Evolutionary conservation across 1,140 invertebrate species (phyloP), one percentile per base, ranked within the genome.

Genomic region (Panulirus ornatus): DNA sequence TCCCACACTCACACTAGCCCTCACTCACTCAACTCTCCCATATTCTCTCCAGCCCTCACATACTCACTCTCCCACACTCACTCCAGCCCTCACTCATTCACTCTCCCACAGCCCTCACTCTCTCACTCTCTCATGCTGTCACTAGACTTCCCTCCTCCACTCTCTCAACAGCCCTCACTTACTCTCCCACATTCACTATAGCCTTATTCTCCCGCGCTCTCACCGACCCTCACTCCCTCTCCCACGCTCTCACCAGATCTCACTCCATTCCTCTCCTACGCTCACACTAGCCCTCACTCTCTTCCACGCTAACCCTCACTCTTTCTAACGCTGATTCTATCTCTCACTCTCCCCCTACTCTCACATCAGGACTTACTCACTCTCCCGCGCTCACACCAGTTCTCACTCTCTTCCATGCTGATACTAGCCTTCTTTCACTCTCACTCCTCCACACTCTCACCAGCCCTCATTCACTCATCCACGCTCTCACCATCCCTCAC

Each of bases 21-120:
- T 19, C 70, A 71, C 70, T 11, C 70, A 71, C 70, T 19, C 70
- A 71, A n/a, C n/a, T n/a, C n/a, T n/a, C n/a, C n/a, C n/a, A n/a
- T n/a, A n/a, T n/a, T n/a, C n/a, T n/a, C 70, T 11, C 70, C 9
- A 8, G 27, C 70, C 8, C 70, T 11, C 30, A n/a, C 70, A 19
- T 27, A 19, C 70, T 71, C 70, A 19, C 70, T n/a, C 70, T 71
- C 70, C 9, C 70, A 19, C 70, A 19, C 70, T 71, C 70, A 19
- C 70, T n/a, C 70, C 27, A 8, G 9, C 70, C 9, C 70, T 71
- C 70, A n/a, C 70, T 11, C 70, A 71, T 27, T 19, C 70, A 71
- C 70, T 11, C 70, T 19, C 70, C 8, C 70, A 71, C 70, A 71
- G 9, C 9, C 70, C 70, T 11, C 70, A n/a, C 70, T 11, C 70